These are phyloP conservation scores for Ptilorrhoa leucosticta DNA, from an alignment of 2,113 vertebrate genomes.

Conservation along the genomic window DNA sequence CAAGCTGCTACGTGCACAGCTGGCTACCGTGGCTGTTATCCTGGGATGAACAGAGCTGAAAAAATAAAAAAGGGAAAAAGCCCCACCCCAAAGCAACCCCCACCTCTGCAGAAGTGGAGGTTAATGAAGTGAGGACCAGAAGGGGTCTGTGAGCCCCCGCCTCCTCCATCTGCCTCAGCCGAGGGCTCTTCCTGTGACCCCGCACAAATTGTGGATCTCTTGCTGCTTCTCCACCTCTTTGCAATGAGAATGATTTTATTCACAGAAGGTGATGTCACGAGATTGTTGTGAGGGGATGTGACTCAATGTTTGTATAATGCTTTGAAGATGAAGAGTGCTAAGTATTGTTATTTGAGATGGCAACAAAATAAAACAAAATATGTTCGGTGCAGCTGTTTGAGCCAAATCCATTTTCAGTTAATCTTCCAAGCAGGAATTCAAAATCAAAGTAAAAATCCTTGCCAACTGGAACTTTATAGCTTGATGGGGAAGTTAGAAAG, in stretches of 20 bases:
- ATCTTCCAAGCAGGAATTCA: constrained; percentile 44
- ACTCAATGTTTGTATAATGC: constrained; percentile 52
- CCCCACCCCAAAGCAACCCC: background rate
- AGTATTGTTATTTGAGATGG: constrained; percentile 59
- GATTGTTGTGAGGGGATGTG: constrained; percentile 35
- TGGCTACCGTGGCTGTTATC: background rate
- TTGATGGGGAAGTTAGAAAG: constrained; percentile 25
- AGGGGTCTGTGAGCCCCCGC: background rate
- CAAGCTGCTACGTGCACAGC: accelerated
- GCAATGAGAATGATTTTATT: background rate
- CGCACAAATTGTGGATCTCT: background rate
- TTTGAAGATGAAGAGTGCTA: constrained; percentile 51
- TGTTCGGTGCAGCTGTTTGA: background rate
- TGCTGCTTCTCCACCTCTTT: background rate
- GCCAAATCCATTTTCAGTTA: constrained; percentile 49
- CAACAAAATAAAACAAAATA: constrained; percentile 59
- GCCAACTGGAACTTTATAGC: constrained; percentile 46
- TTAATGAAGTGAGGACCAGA: background rate
- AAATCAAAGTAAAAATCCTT: constrained; percentile 51
- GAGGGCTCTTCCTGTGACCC: background rate
- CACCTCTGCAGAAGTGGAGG: background rate
- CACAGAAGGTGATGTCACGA: constrained; percentile 31
- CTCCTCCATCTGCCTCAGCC: background rate
- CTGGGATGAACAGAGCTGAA: background rate
- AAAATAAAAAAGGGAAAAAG: background rate